phyloP scores from a whole-genome alignment of 2,113 vertebrate genomes.

The Nothobranchius kuhntae region DNA sequence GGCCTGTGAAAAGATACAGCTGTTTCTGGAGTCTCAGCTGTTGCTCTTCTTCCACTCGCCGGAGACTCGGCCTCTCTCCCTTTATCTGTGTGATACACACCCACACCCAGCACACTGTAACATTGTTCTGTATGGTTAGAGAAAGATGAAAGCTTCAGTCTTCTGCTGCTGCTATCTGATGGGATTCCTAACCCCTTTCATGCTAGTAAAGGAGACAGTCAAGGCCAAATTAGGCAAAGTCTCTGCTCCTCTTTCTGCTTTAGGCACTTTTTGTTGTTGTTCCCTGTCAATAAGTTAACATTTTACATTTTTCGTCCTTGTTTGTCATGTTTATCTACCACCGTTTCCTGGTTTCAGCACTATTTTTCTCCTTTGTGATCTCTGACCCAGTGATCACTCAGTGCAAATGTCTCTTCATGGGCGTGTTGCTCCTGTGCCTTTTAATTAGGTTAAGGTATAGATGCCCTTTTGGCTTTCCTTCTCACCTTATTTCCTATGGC shows the following conservation, averaged over 20 bases:
- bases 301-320: neutral
- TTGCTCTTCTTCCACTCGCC: conserved; percentile 63
- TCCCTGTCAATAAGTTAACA: neutral
- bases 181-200: conserved; percentile 24
- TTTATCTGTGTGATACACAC: neutral
- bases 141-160: conserved; percentile 53
- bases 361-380: conserved; percentile 11
- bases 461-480: neutral
- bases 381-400: conserved; percentile 46
- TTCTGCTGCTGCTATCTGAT: conserved; percentile 52
- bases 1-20: conserved; percentile 70
- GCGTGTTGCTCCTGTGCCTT: conserved; percentile 3
- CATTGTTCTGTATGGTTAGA: conserved; percentile 58
- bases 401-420: conserved; percentile 4
- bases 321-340: neutral
- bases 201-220: conserved; percentile 24
- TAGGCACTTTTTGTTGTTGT: neutral
- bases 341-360: conserved; percentile 16
- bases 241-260: neutral
- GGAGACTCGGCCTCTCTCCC: conserved; percentile 26
- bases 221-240: conserved; percentile 36
- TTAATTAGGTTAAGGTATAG: neutral
- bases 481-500: neutral
- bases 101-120: conserved; percentile 42
- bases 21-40: conserved; percentile 79